A percentile compares a stretch with the other conserved stretches of the same genome.
phyloP scores from a whole-genome alignment of 2,888 invertebrate genomes.

The Abrostola triplasia region DNA sequence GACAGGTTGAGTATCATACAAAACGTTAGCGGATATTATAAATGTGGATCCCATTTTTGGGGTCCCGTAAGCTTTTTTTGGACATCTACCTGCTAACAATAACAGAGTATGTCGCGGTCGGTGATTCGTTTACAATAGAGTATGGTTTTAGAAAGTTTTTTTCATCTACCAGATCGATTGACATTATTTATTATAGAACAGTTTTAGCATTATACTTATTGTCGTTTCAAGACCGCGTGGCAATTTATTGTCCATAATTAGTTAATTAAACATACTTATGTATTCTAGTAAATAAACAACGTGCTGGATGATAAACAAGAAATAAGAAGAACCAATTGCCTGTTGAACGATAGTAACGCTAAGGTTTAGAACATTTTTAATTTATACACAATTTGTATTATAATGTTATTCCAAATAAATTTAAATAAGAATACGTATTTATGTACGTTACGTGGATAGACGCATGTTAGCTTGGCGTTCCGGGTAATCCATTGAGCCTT shows the following conservation, averaged over 20 bases:
- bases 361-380: not conserved
- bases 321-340: not conserved
- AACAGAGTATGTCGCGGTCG: slow-evolving; percentile 2
- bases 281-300: no score
- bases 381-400: not conserved
- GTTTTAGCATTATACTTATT: no score
- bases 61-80: slow-evolving; percentile 4
- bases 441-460: not conserved
- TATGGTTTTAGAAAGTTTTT: slow-evolving; percentile 3
- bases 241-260: no score
- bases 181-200: no score
- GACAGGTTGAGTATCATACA: slow-evolving; percentile 16
- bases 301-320: no score
- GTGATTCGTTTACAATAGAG: slow-evolving; percentile 1
- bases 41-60: slow-evolving; percentile 1
- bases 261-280: no score
- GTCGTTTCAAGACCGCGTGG: no score
- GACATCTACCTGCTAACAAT: slow-evolving; percentile 1
- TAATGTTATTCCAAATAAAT: slow-evolving; percentile 1
- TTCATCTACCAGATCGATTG: not conserved
- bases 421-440: not conserved
- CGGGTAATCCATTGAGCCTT: not conserved
- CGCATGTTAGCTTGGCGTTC: not conserved
- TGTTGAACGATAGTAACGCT: not conserved
- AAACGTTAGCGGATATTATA: not conserved